phyloP scores from a whole-genome alignment of 2,888 invertebrate species.

The Diarsia rubi region DNA sequence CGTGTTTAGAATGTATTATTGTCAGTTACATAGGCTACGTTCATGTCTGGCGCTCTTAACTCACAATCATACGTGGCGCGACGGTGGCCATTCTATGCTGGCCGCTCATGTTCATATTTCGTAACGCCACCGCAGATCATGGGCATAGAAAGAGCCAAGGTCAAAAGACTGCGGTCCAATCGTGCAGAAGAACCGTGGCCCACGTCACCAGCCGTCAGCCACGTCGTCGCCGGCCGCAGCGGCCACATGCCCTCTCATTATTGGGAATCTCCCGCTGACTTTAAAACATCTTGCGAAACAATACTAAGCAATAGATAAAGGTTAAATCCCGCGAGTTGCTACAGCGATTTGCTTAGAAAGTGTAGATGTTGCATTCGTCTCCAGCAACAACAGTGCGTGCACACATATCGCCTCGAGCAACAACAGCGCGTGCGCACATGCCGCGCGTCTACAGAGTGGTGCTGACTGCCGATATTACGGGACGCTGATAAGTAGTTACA shows the following conservation, averaged over 20 bases:
- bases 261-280: constrained; percentile 64
- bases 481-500: constrained; percentile 41
- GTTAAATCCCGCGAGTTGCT: constrained; percentile 64
- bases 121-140: constrained; percentile 67
- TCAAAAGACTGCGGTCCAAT: constrained; percentile 67
- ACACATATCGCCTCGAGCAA: constrained; percentile 33
- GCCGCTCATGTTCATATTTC: constrained; percentile 60
- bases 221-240: constrained; percentile 45
- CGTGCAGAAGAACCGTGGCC: constrained; percentile 42
- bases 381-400: constrained; percentile 50
- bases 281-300: constrained; percentile 57
- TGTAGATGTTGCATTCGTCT: constrained; percentile 55
- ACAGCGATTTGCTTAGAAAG: constrained; percentile 58
- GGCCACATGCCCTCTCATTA: constrained; percentile 55
- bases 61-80: constrained; percentile 44
- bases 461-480: constrained; percentile 26
- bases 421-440: constrained; percentile 46
- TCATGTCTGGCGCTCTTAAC: constrained; percentile 49
- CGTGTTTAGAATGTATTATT: constrained; percentile 59
- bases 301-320: constrained; percentile 68
- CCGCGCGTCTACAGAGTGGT: background rate
- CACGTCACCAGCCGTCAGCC: constrained; percentile 48
- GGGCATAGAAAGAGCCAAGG: constrained; percentile 70
- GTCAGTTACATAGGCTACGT: constrained; percentile 42
- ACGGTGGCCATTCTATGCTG: constrained; percentile 60